Percentiles rank a stretch among this genome's conserved stretches.
These are phyloP conservation scores for Sipha maydis DNA, from an alignment of 2,888 invertebrate genomes.

Conservation along the genomic window DNA sequence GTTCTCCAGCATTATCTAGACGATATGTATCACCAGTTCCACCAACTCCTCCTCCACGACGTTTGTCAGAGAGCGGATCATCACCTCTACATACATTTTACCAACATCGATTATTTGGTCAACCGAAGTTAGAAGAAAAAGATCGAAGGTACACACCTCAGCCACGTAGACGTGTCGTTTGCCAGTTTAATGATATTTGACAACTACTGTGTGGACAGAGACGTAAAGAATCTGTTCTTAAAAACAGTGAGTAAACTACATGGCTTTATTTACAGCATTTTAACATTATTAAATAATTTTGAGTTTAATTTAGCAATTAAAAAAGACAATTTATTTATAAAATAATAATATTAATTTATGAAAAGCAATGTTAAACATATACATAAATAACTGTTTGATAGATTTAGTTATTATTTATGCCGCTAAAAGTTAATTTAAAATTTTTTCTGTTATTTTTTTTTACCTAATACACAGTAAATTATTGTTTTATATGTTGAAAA, in stretches of 20 bases:
- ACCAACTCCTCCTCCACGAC: constrained; percentile 73
- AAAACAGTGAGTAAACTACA: constrained; percentile 58
- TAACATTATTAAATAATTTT: constrained; percentile 38
- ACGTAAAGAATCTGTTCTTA: constrained; percentile 59
- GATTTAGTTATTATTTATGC: constrained; percentile 29
- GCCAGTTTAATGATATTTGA: constrained; percentile 63
- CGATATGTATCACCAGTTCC: constrained; percentile 73
- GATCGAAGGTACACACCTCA: constrained; percentile 68
- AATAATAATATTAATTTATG: constrained; percentile 47
- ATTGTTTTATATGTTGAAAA: constrained; percentile 43
- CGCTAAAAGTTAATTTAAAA: constrained; percentile 34
- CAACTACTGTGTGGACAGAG: constrained; percentile 61
- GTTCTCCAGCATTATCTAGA: constrained; percentile 68
- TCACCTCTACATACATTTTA: constrained; percentile 69
- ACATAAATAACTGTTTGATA: constrained; percentile 47
- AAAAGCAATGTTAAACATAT: constrained; percentile 54
- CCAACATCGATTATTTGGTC: constrained; percentile 68
- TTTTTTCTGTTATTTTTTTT: constrained; percentile 46
- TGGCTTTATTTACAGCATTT: neutral
- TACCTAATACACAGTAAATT: constrained; percentile 47
- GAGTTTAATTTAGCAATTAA: constrained; percentile 52
- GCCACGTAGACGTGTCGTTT: constrained; percentile 67
- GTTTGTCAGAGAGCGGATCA: constrained; percentile 75
- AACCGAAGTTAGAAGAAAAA: constrained; percentile 69
- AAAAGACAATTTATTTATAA: constrained; percentile 58